These are phyloP conservation scores for Nomada flava DNA, from an alignment of 2,888 invertebrate species.

Conservation along the genomic window DNA sequence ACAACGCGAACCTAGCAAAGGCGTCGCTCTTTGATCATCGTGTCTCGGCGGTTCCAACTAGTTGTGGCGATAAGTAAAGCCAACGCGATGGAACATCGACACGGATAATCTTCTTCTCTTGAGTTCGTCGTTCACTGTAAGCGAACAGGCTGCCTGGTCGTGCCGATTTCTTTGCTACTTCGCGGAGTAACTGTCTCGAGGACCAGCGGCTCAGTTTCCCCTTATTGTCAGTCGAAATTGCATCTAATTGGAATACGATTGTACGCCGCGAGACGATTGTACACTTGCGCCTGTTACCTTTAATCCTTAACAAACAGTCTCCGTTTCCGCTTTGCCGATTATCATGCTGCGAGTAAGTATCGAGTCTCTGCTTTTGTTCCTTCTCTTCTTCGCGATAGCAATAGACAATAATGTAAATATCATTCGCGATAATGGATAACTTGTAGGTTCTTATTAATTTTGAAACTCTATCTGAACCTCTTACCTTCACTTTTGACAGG, in stretches of 20 bases:
- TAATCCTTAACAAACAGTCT: slow-evolving; percentile 42
- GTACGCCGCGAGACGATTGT: neutral
- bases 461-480: no score
- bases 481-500: no score
- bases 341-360: neutral
- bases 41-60: slow-evolving; percentile 1
- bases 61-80: slow-evolving; percentile 42
- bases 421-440: no score
- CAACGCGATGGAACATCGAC: neutral
- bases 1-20: neutral
- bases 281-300: slow-evolving; percentile 24
- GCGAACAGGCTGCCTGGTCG: neutral
- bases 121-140: neutral
- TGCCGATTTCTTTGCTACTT: slow-evolving; percentile 17
- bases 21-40: slow-evolving; percentile 48
- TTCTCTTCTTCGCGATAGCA: neutral
- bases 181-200: slow-evolving; percentile 9
- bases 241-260: slow-evolving; percentile 39
- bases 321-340: slow-evolving; percentile 3
- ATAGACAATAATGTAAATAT: neutral
- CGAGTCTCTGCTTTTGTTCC: neutral
- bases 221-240: neutral
- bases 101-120: neutral
- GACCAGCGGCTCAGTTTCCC: neutral
- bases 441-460: no score